Evolutionary conservation across 2,888 invertebrate genomes (phyloP).

Genomic region (Axea sp.): DNA sequence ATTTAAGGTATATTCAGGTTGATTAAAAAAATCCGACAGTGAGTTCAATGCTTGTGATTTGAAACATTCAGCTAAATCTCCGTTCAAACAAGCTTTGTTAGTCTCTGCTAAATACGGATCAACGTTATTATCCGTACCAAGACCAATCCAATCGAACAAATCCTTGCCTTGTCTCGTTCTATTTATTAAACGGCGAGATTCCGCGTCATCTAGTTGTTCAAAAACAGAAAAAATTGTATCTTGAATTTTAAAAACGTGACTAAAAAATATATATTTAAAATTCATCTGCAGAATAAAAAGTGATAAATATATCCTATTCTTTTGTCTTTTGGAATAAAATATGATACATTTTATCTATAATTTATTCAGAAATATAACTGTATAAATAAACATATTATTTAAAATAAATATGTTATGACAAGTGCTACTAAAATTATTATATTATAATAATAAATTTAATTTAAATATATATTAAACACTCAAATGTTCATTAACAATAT

Average conservation of each 20-base stretch:
- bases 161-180: constrained; percentile 84
- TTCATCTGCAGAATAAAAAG: neutral
- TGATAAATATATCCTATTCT: too few species aligned
- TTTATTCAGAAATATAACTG: too few species aligned
- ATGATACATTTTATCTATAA: too few species aligned
- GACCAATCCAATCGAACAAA: constrained; percentile 88
- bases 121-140: constrained; percentile 86
- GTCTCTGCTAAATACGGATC: constrained; percentile 89
- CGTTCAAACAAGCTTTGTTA: constrained; percentile 87
- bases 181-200: constrained; percentile 59
- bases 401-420: too few species aligned
- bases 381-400: too few species aligned
- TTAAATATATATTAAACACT: too few species aligned
- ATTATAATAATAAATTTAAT: too few species aligned
- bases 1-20: constrained; percentile 81
- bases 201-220: constrained; percentile 30
- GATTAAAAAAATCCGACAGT: constrained; percentile 89
- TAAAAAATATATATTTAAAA: neutral
- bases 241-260: too few species aligned
- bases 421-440: too few species aligned
- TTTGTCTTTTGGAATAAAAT: too few species aligned
- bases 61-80: constrained; percentile 92
- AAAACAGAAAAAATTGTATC: constrained; percentile 44
- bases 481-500: too few species aligned
- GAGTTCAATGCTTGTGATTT: constrained; percentile 89